These are phyloP conservation scores for Anorthoa munda DNA, from an alignment of 2,888 invertebrate species.

Conservation along the genomic window DNA sequence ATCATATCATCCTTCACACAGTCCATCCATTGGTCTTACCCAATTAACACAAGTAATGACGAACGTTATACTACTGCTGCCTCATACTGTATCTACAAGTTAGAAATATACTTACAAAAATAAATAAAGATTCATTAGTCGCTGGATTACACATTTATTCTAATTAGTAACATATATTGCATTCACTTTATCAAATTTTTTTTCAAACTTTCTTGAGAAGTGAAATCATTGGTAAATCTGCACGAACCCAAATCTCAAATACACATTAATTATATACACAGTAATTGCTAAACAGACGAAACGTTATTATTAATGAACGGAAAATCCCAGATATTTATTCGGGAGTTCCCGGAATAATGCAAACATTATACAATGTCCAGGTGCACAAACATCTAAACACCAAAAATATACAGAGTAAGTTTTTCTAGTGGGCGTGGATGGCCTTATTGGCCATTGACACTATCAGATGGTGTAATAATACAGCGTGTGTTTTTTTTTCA, in stretches of 20 bases:
- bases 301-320: background rate
- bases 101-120: background rate
- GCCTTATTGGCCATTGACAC: no score
- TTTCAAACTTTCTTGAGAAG: background rate
- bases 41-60: no score
- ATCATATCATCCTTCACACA: no score
- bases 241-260: background rate
- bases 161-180: background rate
- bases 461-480: no score
- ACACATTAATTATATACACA: background rate
- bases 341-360: background rate
- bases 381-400: slow-evolving; percentile 19
- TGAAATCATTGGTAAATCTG: background rate
- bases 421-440: no score
- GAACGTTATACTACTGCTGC: background rate
- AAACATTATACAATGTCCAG: slow-evolving; percentile 15
- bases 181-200: no score
- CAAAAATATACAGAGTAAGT: background rate
- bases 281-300: background rate
- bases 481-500: no score
- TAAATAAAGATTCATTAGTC: background rate
- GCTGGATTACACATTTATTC: background rate
- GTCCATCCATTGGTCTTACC: no score
- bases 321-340: slow-evolving; percentile 6
- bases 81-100: no score